Evolutionary conservation across 2,797 vertebrate species (phyloP), one percentile per base, ranked within the genome.

Genomic region (Rhinogobio ventralis): DNA sequence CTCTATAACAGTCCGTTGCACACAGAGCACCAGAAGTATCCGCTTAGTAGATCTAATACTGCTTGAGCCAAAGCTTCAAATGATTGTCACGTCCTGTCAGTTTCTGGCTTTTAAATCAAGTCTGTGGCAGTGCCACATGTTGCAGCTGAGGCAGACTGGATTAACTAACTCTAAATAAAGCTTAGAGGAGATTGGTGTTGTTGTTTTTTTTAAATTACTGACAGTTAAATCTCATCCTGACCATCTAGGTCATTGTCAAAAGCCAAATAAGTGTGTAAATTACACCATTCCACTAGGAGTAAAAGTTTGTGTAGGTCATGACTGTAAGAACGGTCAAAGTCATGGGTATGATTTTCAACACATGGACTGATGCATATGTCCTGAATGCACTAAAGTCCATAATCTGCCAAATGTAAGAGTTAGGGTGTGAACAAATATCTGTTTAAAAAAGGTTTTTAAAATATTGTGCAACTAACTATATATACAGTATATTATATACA

Each of bases 151-250:
- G 20, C 69, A 62, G 69, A 49, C 15, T 73, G 55, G 55, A 74
- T 74, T 74, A 82, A 73, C 53, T 51, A 49, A 30, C 55, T 82
- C 19, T 82, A 74, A 82, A 64, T 82, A 49, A 64, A 49, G 55
- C 42, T 74, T 64, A 11, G 14, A 64, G 55, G 23, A 82, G 42
- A 64, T 30, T 64, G 13, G 60, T 62, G 5, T 30, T 30, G 14
- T 64, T 28, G 1, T 64, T 64, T 30, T 2, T 72, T 82, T 73
- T 60, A 23, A 17, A 45, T 81, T 62, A 49, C 7, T 49, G 28
- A 73, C 68, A 33, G 68, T 82, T 60, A 23, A 62, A 25, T 42
- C 14, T 15, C 69, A 13, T 42, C 33, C 66, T 60, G 67, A 81
- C 42, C 19, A 20, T 53, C 10, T 77, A 60, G 39, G 19, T 30